Base-by-base conservation (phyloP, 1,140 invertebrate genomes). In the Micrasema longulum region DNA sequence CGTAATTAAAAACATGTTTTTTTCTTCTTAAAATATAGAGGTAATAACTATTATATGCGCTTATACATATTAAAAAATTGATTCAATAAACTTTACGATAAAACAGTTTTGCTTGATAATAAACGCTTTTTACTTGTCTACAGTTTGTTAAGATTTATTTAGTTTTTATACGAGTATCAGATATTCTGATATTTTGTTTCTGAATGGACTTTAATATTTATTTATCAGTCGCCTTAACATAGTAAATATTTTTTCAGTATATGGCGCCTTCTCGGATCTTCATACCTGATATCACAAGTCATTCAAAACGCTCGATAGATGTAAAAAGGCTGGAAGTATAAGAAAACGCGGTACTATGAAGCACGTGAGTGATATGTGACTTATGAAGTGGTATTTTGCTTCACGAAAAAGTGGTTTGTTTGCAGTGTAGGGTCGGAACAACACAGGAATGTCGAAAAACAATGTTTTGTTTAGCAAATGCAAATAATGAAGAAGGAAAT, bases 391-490 rank as follows among this genome's bases (percentile, higher is more conserved):
- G 26, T 31, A 36, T 12, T 57, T 14, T 31, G 31, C 53, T 57
- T 57, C 16, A 14, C 23, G 10, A 57, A 36, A 14, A 14, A 31
- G 35, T 57, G 14, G 14, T 31, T 5, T 11, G 16, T 23, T 35
- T 57, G 53, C 23, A 23, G 53, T 31, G n/a, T 57, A 36, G 7
- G 53, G 53, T 35, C 53, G 53, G 53, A 57, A 57, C 48, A 36
- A 38, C 53, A 57, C n/a, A 57, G 53, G 53, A 57, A 57, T 57
- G 53, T 57, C 53, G 31, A 57, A 57, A 57, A 57, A 35, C 53
- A 57, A 57, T 57, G 53, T 57, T 57, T 57, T 57, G 53, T 57
- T 57, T 57, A 57, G 36, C 53, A 57, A 57, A 35, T 57, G 53
- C 53, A 57, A 57, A 57, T 57, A 57, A 57, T 36, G 31, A 57